These are phyloP conservation scores for Polyploca ridens DNA, from an alignment of 2,888 invertebrate genomes.

Conservation along the genomic window DNA sequence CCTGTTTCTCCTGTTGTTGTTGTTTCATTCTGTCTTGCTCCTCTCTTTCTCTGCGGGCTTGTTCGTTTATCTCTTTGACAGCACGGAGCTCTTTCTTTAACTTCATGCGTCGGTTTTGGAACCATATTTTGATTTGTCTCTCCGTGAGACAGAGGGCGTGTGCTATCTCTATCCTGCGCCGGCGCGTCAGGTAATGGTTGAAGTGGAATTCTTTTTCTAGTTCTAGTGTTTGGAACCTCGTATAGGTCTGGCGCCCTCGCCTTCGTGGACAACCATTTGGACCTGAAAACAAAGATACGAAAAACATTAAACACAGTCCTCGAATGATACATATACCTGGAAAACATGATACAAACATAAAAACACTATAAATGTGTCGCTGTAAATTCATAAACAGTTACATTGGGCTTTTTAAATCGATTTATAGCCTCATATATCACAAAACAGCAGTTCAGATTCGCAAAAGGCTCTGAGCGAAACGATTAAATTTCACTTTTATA, in stretches of 20 bases:
- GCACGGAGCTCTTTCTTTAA: constrained; percentile 97
- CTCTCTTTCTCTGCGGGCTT: constrained; percentile 94
- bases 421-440: constrained; percentile 77
- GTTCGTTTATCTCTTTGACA: constrained; percentile 97
- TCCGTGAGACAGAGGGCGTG: constrained; percentile 98
- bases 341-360: constrained; percentile 22
- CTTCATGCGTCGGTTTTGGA: constrained; percentile 98
- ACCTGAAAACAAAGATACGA: constrained; percentile 87
- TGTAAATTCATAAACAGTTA: constrained; percentile 54
- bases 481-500: constrained; percentile 83
- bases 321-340: constrained; percentile 22
- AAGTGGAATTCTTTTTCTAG: constrained; percentile 99
- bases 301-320: constrained; percentile 32
- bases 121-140: constrained; percentile 98
- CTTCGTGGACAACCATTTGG: constrained; percentile 97
- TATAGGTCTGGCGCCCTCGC: constrained; percentile 98
- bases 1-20: constrained; percentile 94
- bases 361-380: constrained; percentile 30
- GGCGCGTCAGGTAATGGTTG: constrained; percentile 98
- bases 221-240: constrained; percentile 98
- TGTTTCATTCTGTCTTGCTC: constrained; percentile 96
- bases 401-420: constrained; percentile 60
- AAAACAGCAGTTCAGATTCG: constrained; percentile 60
- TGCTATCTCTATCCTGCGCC: constrained; percentile 98
- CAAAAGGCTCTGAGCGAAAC: constrained; percentile 66